These are phyloP conservation scores for Sarcophaga peregrina DNA, from an alignment of 1,140 invertebrate species.

Conservation along the genomic window DNA sequence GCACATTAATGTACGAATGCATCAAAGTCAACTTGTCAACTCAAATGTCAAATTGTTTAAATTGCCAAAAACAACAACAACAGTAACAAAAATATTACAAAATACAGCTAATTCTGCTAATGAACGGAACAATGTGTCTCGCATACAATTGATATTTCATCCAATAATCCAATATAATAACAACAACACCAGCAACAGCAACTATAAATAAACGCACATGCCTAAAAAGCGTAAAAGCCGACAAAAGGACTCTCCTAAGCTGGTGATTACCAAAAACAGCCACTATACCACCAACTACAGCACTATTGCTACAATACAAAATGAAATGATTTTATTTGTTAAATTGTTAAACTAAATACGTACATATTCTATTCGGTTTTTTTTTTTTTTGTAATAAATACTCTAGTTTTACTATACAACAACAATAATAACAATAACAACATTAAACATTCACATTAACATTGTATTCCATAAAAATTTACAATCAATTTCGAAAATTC, in stretches of 20 bases:
- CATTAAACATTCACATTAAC: neutral
- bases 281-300: neutral
- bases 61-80: constrained; percentile 18
- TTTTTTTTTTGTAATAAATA: neutral
- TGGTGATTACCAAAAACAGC: neutral
- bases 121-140: neutral
- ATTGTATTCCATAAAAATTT: neutral
- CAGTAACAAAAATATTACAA: neutral
- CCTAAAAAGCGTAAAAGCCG: neutral
- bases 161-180: neutral
- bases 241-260: constrained; percentile 24
- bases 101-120: neutral
- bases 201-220: no score
- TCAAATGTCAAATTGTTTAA: constrained; percentile 54
- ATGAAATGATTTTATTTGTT: no score
- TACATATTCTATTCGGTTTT: no score
- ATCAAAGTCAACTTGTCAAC: constrained; percentile 58
- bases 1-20: neutral
- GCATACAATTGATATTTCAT: neutral
- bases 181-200: neutral
- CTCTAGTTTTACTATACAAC: neutral
- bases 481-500: constrained; percentile 54
- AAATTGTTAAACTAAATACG: no score
- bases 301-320: no score
- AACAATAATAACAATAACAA: neutral